phyloP scores from a whole-genome alignment of 2,113 vertebrate genomes.

The Microcebus ravelobensis region DNA sequence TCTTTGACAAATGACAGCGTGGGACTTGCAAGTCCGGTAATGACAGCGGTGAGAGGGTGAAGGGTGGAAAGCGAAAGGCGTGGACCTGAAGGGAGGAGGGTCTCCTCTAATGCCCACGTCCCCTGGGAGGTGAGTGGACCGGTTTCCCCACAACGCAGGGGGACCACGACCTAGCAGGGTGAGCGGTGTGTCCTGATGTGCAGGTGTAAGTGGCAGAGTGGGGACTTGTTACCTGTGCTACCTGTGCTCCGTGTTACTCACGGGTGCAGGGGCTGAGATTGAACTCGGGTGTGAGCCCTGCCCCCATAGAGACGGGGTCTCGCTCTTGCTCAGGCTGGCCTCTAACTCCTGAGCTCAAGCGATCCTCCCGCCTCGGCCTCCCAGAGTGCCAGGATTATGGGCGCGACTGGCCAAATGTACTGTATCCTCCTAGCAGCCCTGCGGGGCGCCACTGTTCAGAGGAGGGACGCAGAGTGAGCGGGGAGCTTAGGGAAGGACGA shows the following conservation, averaged over 20 bases:
- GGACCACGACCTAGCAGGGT: neutral
- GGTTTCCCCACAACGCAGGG: neutral
- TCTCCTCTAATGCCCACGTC: neutral
- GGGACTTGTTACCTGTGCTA: too few relatives aligned
- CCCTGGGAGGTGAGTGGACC: neutral
- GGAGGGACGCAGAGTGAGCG: neutral
- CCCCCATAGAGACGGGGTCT: neutral
- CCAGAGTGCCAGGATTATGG: too few relatives aligned
- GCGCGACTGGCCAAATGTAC: fast-evolving
- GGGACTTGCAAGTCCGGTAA: neutral
- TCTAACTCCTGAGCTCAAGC: too few relatives aligned
- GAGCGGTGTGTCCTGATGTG: neutral
- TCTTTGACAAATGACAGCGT: neutral
- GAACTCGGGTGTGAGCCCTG: neutral
- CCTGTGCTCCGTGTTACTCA: neutral
- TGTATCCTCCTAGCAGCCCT: neutral
- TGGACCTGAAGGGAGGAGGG: neutral
- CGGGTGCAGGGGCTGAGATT: neutral
- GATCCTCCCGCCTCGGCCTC: too few relatives aligned
- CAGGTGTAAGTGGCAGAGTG: neutral
- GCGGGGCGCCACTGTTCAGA: neutral
- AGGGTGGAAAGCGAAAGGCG: neutral
- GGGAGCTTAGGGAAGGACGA: neutral
- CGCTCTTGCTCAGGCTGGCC: too few relatives aligned
- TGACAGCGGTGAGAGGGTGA: neutral